phyloP scores from a whole-genome alignment of 2,113 vertebrate genomes.

The Tauraco erythrolophus region DNA sequence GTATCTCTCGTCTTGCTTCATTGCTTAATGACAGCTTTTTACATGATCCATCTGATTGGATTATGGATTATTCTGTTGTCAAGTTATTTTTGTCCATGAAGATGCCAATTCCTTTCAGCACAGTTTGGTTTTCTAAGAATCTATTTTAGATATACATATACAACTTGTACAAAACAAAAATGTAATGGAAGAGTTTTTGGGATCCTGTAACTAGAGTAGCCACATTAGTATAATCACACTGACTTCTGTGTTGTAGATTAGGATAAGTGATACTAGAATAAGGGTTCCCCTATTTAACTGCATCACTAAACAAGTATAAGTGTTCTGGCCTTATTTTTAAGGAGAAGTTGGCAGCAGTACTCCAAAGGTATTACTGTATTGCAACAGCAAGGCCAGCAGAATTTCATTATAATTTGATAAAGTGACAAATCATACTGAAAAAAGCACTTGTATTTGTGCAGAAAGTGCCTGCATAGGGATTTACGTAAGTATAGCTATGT shows the following conservation, averaged over 20 bases:
- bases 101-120: neutral
- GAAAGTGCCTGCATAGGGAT: neutral
- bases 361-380: neutral
- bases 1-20: neutral
- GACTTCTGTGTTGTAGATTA: neutral
- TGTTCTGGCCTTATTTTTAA: neutral
- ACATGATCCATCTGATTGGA: neutral
- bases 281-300: neutral
- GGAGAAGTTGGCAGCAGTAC: neutral
- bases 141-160: neutral
- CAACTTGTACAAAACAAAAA: neutral
- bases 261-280: neutral
- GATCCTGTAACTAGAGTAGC: neutral
- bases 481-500: neutral
- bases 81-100: neutral
- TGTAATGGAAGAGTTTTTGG: neutral
- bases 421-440: neutral
- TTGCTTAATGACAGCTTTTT: neutral
- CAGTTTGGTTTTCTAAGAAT: neutral
- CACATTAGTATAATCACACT: neutral
- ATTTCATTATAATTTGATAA: neutral
- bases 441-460: neutral
- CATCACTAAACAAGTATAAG: neutral
- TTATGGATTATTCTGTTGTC: neutral
- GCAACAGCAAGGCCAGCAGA: neutral